Evolutionary conservation across 2,113 vertebrate genomes (phyloP).

Genomic region (Vicugna pacos): DNA sequence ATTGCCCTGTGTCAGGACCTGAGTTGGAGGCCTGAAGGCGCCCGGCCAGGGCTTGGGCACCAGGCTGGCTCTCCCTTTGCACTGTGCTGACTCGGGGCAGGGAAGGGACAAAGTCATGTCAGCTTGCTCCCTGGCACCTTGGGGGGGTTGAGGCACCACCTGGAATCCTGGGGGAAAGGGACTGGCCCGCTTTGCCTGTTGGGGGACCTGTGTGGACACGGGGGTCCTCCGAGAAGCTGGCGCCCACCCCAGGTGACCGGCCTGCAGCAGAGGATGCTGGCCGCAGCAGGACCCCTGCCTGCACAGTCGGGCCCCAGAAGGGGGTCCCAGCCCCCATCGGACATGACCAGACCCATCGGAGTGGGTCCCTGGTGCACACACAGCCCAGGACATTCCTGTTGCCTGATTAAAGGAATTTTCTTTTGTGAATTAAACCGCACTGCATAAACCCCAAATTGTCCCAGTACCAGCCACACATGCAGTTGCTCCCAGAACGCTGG

Average conservation of each 20-base stretch:
- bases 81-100: fast-evolving
- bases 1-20: too few species aligned
- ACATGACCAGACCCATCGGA: fast-evolving
- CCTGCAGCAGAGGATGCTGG: fast-evolving
- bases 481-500: conserved; percentile 39
- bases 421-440: conserved; percentile 26
- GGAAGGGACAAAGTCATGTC: neutral
- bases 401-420: conserved; percentile 66
- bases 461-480: neutral
- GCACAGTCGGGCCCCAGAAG: fast-evolving
- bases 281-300: fast-evolving
- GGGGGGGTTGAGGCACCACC: too few species aligned
- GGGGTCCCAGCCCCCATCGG: neutral
- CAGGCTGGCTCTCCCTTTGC: neutral
- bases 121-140: fast-evolving
- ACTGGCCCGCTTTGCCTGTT: fast-evolving
- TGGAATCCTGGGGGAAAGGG: fast-evolving
- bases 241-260: neutral
- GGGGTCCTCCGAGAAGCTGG: neutral
- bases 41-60: too few species aligned
- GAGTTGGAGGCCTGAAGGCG: too few species aligned
- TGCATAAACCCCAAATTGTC: conserved; percentile 42
- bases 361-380: neutral
- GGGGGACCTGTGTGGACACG: neutral
- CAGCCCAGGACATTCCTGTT: neutral